Base-by-base conservation (phyloP, 2,113 vertebrate species). In the Callipepla californica region DNA sequence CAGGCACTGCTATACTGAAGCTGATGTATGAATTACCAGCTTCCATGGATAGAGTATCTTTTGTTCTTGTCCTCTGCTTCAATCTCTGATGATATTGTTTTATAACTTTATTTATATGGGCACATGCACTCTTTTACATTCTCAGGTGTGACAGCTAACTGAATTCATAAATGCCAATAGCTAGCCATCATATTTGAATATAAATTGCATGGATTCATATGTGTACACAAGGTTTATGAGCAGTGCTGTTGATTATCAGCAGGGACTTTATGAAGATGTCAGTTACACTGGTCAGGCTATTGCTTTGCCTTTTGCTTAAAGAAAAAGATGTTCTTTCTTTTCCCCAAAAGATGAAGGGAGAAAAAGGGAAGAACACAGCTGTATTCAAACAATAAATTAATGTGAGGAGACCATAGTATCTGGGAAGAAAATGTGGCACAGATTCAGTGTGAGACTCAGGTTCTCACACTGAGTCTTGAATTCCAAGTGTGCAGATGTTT, bases 371-470 rank as follows among this genome's bases (percentile, higher is more conserved):
- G 10, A 21, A 38, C 3, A 5, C 26, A 36, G 2, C 9, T 65
- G 2, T 51, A 20, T 36, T 85, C n/a, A 40, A 0, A 38, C 11
- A 55, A 22, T 32, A 63, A 4, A 11, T 20, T 9, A 28, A 6
- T 30, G 20, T 20, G 48, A 8, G 44, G 53, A 70, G 25, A 61
- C 13, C 4, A 12, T 4, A 18, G 9, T 57, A 19, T 51, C 30
- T 51, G 34, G 32, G 45, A 77, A 62, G 34, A 2, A n/a, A 3
- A 1, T 15, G 11, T 30, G n/a, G 4, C 11, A 0, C 3, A 7
- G 45, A 34, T 47, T 36, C 34, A 36, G 34, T 36, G 34, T 36
- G 34, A 36, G 34, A 36, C 34, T 36, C 34, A 36, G 34, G 34
- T 36, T 81, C 69, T 70, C 57, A 20, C 22, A 45, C 40, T 55